Evolutionary conservation across 1,140 invertebrate genomes (phyloP), one percentile per base, ranked within the genome.

Genomic region (Neotoxoptera formosana): DNA sequence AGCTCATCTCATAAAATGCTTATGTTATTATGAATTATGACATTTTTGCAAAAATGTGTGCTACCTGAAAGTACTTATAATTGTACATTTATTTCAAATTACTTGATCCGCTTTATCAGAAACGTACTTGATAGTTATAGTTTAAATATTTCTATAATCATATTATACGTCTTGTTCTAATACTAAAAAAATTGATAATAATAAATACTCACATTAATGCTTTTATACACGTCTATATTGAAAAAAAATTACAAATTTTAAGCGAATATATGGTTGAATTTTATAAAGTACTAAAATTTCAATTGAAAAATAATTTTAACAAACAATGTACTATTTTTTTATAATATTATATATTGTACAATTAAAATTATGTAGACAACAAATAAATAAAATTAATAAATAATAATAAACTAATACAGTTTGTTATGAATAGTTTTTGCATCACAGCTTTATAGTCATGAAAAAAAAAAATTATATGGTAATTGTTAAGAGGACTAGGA

Each of bases 191-290:
- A n/a, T n/a, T n/a, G n/a, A 81, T 51, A 81, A 83, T 91, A 76
- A 76, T 76, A 76, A 76, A 76, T 76, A 76, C 60, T 76, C 60
- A 76, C 60, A 76, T 76, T 76, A 34, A 83, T 51, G 3, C 17
- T 93, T 93, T 93, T 53, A 86, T 93, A 93, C 91, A 93, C 81
- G 23, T 93, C 81, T 93, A 93, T 93, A 86, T 86, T 93, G 48
- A 81, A 93, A 93, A 92, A 91, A 84, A 93, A 93, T 93, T 93
- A 84, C 91, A 93, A 93, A 53, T 86, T 93, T 93, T 45, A 84
- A 93, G 91, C 91, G 23, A 93, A 53, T 86, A 93, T 93, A 86
- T 86, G 48, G 36, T 56, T 51, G 47, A 83, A 84, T 93, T 93
- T 93, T 30, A 90, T 45, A 84, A 84, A 84, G 67, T 51, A 53